A percentile compares a stretch with the other conserved stretches of the same genome.
Conservation (phyloP, 2,797 vertebrate species). For the Botia almorhae region DNA sequence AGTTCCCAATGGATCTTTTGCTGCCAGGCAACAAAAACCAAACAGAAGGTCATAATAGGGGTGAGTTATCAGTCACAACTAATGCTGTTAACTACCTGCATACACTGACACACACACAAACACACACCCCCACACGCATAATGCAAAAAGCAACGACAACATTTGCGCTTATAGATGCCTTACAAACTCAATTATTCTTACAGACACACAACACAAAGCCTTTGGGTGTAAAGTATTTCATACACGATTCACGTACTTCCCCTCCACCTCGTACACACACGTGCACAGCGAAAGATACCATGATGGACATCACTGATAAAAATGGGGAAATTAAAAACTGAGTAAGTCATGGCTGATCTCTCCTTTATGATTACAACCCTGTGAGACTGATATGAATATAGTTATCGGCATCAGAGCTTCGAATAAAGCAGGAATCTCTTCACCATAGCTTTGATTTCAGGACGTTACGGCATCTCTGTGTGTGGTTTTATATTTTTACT, state of each 20-base stretch:
- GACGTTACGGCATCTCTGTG: background rate
- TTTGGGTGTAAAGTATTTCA: background rate
- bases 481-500: background rate
- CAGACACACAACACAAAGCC: constrained; percentile 18
- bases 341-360: constrained; percentile 5
- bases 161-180: background rate
- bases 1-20: constrained; percentile 26
- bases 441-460: constrained; percentile 25
- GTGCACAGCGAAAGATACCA: constrained; percentile 7
- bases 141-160: background rate
- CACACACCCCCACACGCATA: background rate
- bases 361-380: constrained; percentile 12
- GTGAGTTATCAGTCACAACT: constrained; percentile 18
- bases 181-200: constrained; percentile 23
- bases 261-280: background rate
- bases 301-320: constrained; percentile 29
- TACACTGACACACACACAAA: constrained; percentile 3
- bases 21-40: constrained; percentile 37
- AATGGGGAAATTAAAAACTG: constrained; percentile 12
- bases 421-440: constrained; percentile 18
- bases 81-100: constrained; percentile 31
- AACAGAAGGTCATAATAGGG: constrained; percentile 22
- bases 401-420: constrained; percentile 7
- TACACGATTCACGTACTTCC: constrained; percentile 1
- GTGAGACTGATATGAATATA: constrained; percentile 20